Base-by-base conservation (phyloP, 2,888 invertebrate species). In the Xestobium rufovillosum region DNA sequence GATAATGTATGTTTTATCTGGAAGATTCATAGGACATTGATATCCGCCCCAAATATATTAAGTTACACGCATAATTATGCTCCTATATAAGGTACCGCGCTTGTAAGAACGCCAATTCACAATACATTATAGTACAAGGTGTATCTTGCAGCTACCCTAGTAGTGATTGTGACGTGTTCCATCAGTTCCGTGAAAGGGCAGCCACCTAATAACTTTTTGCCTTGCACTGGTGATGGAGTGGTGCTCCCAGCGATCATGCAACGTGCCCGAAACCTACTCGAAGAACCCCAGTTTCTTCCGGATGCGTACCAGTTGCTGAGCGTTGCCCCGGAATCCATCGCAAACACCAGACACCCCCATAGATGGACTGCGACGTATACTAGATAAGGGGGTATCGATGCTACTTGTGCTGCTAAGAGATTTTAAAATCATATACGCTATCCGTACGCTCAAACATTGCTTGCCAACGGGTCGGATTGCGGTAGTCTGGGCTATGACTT, bases 191-290 rank as follows among this genome's bases (percentile, higher is more conserved):
- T 6, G n/a, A 19, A 19, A 19, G 23, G 6, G 23, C 23, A 19
- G 23, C 23, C 23, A 19, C n/a, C n/a, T n/a, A 19, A 19, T 19
- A 6, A 6, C 23, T 19, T 19, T 19, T 19, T 19, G 23, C 23
- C 23, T 8, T 19, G 23, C 23, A 19, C 23, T 19, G 23, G 23
- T 8, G 23, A 19, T n/a, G 23, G 23, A 19, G 6, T 19, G 23
- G 23, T 19, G 23, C 6, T n/a, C 23, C 23, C 23, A n/a, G 23
- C 23, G 23, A 19, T 19, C n/a, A 19, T 19, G 23, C 23, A 19
- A 19, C 23, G 23, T 19, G 23, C 23, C 23, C 23, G 23, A 19
- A n/a, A 19, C 23, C 6, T 19, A 19, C n/a, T 19, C 6, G 23
- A n/a, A 19, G n/a, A 19, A 6, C 23, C 23, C 6, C n/a, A 8